Base-by-base conservation (phyloP, 2,888 invertebrate species). In the Cheilosia scutellata region DNA sequence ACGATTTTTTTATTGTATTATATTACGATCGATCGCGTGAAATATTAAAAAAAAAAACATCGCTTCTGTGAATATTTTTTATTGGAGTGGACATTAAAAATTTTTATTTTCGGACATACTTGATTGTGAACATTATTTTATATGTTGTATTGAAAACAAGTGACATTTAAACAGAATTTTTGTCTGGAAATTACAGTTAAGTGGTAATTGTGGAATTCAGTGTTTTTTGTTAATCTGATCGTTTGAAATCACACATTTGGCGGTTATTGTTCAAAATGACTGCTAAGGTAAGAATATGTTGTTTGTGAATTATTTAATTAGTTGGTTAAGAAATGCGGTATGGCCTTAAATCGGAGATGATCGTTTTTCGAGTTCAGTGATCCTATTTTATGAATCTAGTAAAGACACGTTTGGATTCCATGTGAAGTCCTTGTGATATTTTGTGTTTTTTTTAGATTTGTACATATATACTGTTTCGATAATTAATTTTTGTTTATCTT, bases 121-220 rank as follows among this genome's bases (percentile, higher is more conserved):
- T 71, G 20, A 57, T 62, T 78, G 60, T 58, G 77, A 72, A 78
- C 44, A 68, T 51, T 68, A 42, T 58, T 31, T 31, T 60, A 13
- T 40, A 51, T 62, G 51, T n/a, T 62, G 53, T 62, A 31, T 16
- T 20, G 9, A 29, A 37, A 31, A 55, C 55, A 62, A 78, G 77
- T 78, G 78, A 78, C 47, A 62, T 70, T 78, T 78, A 57, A 63
- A 71, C 63, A 42, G 57, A 7, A 16, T 68, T 37, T 42, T 65
- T 63, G n/a, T 49, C 51, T 11, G 40, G n/a, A 40, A 49, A 33
- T 29, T 33, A 31, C 31, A 11, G 42, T 53, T 47, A 33, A 55
- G 57, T 66, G 20, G 25, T 53, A 31, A 16, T 40, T 60, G 29
- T 58, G 27, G 37, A 4, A 58, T 55, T 55, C 44, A 55, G 25